Evolutionary conservation across 2,797 vertebrate genomes (phyloP).

Genomic region (Acipenser ruthenus): DNA sequence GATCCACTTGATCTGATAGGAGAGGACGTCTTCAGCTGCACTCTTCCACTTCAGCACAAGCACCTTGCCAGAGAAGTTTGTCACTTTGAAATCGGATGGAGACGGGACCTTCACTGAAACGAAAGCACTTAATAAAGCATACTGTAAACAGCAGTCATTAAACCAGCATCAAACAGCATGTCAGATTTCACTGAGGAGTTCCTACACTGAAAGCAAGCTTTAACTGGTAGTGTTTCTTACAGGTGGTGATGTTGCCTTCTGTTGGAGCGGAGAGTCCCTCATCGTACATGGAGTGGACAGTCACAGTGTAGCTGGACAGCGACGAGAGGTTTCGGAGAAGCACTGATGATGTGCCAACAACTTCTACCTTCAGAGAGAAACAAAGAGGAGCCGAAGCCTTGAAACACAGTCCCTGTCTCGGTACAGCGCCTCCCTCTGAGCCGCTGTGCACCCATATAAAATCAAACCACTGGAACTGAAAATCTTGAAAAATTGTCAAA

Average conservation of each 20-base stretch:
- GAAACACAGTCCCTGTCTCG: background rate
- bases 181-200: too few species aligned
- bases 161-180: background rate
- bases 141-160: background rate
- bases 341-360: constrained; percentile 62
- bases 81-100: constrained; percentile 67
- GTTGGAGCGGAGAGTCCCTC: constrained; percentile 64
- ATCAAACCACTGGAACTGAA: too few species aligned
- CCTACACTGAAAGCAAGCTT: too few species aligned
- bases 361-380: constrained; percentile 60
- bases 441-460: too few species aligned
- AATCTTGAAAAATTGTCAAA: too few species aligned
- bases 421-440: too few species aligned
- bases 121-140: too few species aligned
- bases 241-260: constrained; percentile 73
- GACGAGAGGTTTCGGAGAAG: constrained; percentile 75
- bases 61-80: constrained; percentile 65
- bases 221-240: constrained; percentile 52
- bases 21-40: constrained; percentile 70
- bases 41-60: constrained; percentile 74
- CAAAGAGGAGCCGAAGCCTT: background rate
- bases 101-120: constrained; percentile 74
- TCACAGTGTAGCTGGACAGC: constrained; percentile 75
- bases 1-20: constrained; percentile 88
- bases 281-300: constrained; percentile 60